A percentile compares a stretch with the other conserved stretches of the same genome.
Conservation (phyloP, 2,113 vertebrate genomes). For the Dunckerocampus dactyliophorus region DNA sequence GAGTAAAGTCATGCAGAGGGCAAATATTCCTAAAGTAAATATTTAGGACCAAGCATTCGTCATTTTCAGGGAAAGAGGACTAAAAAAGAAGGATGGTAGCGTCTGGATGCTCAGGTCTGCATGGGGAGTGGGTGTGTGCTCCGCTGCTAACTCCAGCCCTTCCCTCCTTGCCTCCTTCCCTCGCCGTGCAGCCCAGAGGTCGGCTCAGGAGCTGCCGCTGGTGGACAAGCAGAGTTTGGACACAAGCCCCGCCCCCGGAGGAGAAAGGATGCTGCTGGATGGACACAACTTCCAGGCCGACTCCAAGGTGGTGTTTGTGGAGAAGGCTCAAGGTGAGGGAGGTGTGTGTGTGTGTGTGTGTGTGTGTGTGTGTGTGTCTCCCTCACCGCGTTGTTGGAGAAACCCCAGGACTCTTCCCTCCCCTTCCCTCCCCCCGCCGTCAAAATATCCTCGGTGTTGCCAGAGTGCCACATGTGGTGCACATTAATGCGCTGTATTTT, state of each 20-base stretch:
- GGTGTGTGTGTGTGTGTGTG: constrained; percentile 12
- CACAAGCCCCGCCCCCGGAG: constrained; percentile 82
- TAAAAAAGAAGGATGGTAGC: constrained; percentile 30
- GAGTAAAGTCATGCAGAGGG: constrained; percentile 10
- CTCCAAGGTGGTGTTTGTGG: constrained; percentile 97
- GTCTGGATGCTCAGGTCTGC: constrained; percentile 68
- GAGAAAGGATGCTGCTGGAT: constrained; percentile 86
- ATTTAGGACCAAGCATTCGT: constrained; percentile 25
- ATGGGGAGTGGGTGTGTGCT: constrained; percentile 63
- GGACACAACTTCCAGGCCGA: constrained; percentile 96
- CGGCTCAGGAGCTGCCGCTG: constrained; percentile 95
- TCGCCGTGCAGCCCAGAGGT: constrained; percentile 83
- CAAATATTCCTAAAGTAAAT: constrained; percentile 12
- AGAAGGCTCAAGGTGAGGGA: constrained; percentile 91
- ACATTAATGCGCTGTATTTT: constrained; percentile 79
- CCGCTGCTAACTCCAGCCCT: too few relatives aligned
- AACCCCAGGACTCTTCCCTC: constrained; percentile 48
- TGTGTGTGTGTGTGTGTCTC: constrained; percentile 28
- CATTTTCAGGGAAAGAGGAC: constrained; percentile 13
- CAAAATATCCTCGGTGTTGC: constrained; percentile 71
- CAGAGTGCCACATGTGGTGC: constrained; percentile 76
- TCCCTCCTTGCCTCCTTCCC: constrained; percentile 4
- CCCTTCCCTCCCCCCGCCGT: constrained; percentile 42
- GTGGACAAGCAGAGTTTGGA: constrained; percentile 93
- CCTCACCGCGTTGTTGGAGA: constrained; percentile 47